Percentiles rank a stretch among this genome's conserved stretches.
Evolutionary conservation across 1,140 invertebrate species (phyloP).

Genomic region (Panagrolaimus sp.): DNA sequence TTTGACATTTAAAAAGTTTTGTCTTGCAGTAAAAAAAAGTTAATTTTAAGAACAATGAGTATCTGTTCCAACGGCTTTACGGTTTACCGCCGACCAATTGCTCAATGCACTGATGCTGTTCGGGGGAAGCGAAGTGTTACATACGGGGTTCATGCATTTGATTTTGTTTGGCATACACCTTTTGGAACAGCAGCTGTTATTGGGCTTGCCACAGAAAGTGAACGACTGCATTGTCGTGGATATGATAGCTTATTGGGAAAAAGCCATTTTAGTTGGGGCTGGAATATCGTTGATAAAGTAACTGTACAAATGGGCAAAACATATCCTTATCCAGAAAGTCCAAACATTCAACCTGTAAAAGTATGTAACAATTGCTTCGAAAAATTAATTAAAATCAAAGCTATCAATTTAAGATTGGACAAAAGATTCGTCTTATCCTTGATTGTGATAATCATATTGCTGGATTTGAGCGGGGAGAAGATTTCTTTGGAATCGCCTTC

Average conservation of each 20-base stretch:
- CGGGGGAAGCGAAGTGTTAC: constrained; percentile 82
- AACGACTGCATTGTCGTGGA: constrained; percentile 76
- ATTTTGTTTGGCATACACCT: constrained; percentile 95
- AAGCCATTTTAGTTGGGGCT: constrained; percentile 57
- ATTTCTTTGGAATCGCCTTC: constrained; percentile 93
- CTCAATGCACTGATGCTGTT: constrained; percentile 90
- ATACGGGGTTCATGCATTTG: constrained; percentile 88
- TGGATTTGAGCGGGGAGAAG: constrained; percentile 94
- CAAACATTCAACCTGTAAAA: background rate
- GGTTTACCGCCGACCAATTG: constrained; percentile 88
- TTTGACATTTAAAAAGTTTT: constrained; percentile 65
- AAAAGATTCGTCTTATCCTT: constrained; percentile 87
- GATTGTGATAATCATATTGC: constrained; percentile 93
- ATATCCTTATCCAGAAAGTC: background rate
- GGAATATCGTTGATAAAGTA: background rate
- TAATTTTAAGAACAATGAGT: constrained; percentile 23
- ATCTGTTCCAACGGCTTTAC: constrained; percentile 93
- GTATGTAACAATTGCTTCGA: background rate
- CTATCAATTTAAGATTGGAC: constrained; percentile 66
- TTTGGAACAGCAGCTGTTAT: constrained; percentile 86
- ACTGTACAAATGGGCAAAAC: constrained; percentile 63
- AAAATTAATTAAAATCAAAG: too few species aligned
- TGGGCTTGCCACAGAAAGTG: constrained; percentile 86
- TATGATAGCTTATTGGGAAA: constrained; percentile 75
- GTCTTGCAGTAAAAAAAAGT: background rate